Percentiles rank a stretch among this genome's conserved stretches.
phyloP scores from a whole-genome alignment of 2,797 vertebrate species.

The Melanotaenia parkinsoni region DNA sequence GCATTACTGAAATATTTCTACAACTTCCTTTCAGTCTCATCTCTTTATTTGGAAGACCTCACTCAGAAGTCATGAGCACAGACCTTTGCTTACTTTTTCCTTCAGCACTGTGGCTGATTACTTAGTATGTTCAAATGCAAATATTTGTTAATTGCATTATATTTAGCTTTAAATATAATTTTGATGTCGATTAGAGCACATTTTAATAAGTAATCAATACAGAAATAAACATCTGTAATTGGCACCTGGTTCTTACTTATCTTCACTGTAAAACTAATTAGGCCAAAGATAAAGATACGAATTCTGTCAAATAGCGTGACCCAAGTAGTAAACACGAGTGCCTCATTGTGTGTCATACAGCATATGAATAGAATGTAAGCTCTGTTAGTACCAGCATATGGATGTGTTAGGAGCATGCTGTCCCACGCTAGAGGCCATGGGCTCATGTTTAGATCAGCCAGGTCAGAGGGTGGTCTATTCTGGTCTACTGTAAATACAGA shows the following conservation, averaged over 20 bases:
- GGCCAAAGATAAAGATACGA: neutral
- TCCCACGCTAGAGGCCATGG: neutral
- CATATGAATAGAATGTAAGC: neutral
- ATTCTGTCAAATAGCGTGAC: neutral
- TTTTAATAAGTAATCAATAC: neutral
- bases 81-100: neutral
- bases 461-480: conserved; percentile 65
- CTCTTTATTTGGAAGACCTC: no score
- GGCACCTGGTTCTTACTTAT: neutral
- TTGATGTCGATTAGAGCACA: neutral
- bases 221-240: neutral
- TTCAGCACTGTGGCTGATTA: no score
- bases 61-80: neutral
- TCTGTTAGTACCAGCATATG: conserved; percentile 10
- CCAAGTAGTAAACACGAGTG: neutral
- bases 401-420: conserved; percentile 1
- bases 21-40: no score
- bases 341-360: neutral
- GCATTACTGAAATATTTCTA: no score
- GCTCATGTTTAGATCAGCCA: conserved; percentile 61
- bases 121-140: neutral
- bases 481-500: conserved; percentile 33
- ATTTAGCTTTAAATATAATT: neutral
- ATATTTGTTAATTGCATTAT: neutral
- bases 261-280: neutral